Percentiles rank a stretch among this genome's conserved stretches.
phyloP scores from a whole-genome alignment of 2,797 vertebrate species.

The Danio albolineatus region DNA sequence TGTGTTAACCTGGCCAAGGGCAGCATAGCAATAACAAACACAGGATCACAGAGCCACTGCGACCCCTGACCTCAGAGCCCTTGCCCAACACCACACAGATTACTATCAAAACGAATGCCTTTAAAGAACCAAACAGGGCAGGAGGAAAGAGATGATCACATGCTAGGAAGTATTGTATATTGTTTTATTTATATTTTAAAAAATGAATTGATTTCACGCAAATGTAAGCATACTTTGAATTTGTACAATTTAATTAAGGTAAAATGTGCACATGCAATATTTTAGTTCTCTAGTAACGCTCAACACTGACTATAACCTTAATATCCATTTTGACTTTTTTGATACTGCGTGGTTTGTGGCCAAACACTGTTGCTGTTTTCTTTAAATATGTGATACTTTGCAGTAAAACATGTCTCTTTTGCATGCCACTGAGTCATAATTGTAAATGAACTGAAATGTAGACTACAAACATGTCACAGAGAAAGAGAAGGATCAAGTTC shows the following conservation, averaged over 20 bases:
- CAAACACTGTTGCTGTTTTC: conserved; percentile 7
- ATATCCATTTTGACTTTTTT: neutral
- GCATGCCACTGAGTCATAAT: conserved; percentile 42
- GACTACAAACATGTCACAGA: conserved; percentile 51
- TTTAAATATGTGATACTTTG: conserved; percentile 37
- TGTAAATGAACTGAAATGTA: conserved; percentile 39
- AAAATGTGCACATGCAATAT: neutral
- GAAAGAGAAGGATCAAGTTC: conserved; percentile 58
- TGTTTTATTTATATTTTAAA: neutral
- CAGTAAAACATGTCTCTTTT: conserved; percentile 41
- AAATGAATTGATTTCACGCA: neutral
- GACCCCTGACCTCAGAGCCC: conserved; percentile 75
- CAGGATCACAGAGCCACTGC: conserved; percentile 75
- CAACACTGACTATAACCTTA: conserved; percentile 17
- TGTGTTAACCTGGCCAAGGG: conserved; percentile 83
- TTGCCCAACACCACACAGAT: conserved; percentile 69
- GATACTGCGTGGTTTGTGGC: neutral
- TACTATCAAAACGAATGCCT: conserved; percentile 66
- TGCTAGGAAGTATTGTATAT: conserved; percentile 6
- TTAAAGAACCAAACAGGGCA: conserved; percentile 40
- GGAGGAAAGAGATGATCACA: conserved; percentile 9
- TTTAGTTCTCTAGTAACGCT: conserved; percentile 1
- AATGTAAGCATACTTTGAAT: neutral
- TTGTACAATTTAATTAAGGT: neutral
- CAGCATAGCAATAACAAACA: conserved; percentile 85